A percentile compares a stretch with the other conserved stretches of the same genome.
Conservation (phyloP, 2,888 invertebrate species). For the Agrenia bidenticulata region DNA sequence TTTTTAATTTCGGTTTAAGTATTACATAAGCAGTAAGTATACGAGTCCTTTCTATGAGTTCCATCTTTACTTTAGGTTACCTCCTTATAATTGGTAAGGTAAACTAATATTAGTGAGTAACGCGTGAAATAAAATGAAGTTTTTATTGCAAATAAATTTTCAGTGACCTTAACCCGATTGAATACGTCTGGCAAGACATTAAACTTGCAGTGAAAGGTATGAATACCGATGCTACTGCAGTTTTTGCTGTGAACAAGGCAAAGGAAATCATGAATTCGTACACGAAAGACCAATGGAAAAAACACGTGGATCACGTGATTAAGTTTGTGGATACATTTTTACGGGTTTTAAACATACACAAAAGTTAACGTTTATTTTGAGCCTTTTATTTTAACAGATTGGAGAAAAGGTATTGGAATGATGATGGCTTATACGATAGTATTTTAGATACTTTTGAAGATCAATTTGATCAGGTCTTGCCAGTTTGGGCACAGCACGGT, state of each 20-base stretch:
- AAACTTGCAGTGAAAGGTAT: background rate
- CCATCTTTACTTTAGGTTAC: too few species aligned
- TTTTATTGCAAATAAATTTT: background rate
- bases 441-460: background rate
- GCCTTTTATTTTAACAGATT: background rate
- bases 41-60: too few species aligned
- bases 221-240: background rate
- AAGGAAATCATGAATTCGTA: constrained; percentile 7
- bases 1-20: background rate
- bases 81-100: background rate
- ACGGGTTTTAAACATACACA: background rate
- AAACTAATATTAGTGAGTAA: background rate
- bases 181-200: constrained; percentile 7
- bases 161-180: constrained; percentile 15
- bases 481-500: background rate
- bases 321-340: background rate
- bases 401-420: constrained; percentile 8
- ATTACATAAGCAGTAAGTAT: background rate
- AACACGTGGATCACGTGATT: constrained; percentile 4
- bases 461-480: too few species aligned
- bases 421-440: constrained; percentile 7
- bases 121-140: background rate
- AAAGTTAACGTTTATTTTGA: background rate
- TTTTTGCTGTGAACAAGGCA: background rate
- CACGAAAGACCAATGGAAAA: constrained; percentile 8